A percentile compares a stretch with the other conserved stretches of the same genome.
These are phyloP conservation scores for Crocodylus rhombifer DNA, from an alignment of 2,797 vertebrate species.

Conservation along the genomic window DNA sequence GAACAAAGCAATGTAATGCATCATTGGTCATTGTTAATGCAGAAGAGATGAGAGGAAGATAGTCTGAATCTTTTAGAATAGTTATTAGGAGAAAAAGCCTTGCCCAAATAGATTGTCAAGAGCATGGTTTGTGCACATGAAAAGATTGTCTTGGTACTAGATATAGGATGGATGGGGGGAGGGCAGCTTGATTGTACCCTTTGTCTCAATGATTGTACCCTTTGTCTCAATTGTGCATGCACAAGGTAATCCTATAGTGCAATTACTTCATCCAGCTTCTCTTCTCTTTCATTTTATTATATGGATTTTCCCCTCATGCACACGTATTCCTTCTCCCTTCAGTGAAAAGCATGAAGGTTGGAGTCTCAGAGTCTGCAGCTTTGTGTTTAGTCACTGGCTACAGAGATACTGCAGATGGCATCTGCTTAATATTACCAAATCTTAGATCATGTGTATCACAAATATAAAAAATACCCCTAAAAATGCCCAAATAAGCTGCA, in stretches of 20 bases:
- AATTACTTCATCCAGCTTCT: constrained; percentile 46
- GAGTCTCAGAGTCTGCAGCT: constrained; percentile 64
- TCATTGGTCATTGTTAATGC: neutral
- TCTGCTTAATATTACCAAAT: constrained; percentile 61
- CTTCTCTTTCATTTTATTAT: constrained; percentile 55
- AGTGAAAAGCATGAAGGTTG: constrained; percentile 45
- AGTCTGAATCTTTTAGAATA: constrained; percentile 12
- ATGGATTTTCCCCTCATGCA: constrained; percentile 6
- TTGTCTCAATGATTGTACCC: constrained; percentile 3
- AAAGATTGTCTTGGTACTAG: constrained; percentile 33
- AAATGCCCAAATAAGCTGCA: constrained; percentile 31
- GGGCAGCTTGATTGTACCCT: constrained; percentile 22
- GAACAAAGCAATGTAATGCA: neutral
- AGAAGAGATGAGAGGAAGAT: neutral
- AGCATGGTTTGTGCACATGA: neutral
- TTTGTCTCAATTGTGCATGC: constrained; percentile 13
- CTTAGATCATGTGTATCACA: constrained; percentile 41
- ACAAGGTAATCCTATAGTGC: constrained; percentile 7
- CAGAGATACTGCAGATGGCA: constrained; percentile 58
- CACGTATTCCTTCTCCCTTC: constrained; percentile 24
- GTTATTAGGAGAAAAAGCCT: neutral
- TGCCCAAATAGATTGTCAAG: constrained; percentile 15
- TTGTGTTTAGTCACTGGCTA: constrained; percentile 44
- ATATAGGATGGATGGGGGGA: neutral
- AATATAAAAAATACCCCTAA: constrained; percentile 35